These are phyloP conservation scores for Exocentrus adspersus DNA, from an alignment of 2,888 invertebrate genomes.

Conservation along the genomic window DNA sequence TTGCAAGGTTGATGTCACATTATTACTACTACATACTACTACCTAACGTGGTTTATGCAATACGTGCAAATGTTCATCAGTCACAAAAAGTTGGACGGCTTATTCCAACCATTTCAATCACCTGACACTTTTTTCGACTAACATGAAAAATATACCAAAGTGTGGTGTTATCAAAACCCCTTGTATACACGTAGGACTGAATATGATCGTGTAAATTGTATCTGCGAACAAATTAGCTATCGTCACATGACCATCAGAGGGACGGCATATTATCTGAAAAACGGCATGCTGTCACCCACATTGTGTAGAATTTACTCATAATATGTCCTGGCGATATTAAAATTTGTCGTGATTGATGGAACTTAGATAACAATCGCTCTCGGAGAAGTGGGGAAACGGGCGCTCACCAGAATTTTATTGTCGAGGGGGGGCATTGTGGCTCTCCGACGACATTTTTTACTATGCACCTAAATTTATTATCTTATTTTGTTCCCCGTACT, in stretches of 20 bases:
- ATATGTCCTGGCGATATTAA: constrained; percentile 64
- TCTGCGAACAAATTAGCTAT: constrained; percentile 11
- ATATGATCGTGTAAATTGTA: constrained; percentile 5
- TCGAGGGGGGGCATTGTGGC: constrained; percentile 33
- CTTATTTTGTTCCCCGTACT: constrained; percentile 33
- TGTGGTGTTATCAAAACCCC: not conserved
- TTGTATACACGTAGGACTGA: not conserved
- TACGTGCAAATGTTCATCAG: no score
- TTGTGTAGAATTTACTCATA: constrained; percentile 64
- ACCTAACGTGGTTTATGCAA: no score
- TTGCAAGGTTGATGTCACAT: no score
- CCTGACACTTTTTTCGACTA: no score
- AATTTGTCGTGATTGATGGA: constrained; percentile 65
- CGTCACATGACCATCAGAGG: constrained; percentile 19
- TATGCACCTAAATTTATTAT: constrained; percentile 44
- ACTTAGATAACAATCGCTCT: constrained; percentile 60
- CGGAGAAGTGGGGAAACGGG: constrained; percentile 56
- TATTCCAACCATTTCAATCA: no score
- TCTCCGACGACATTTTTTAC: constrained; percentile 42
- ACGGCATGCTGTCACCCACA: constrained; percentile 62
- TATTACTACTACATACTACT: no score
- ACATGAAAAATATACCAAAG: not conserved
- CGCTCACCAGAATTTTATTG: constrained; percentile 46
- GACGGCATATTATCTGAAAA: constrained; percentile 44
- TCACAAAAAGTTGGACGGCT: no score